Base-by-base conservation (phyloP, 30 jellyfish, hydroid and myxozoan genomes). In the Pelagia noctiluca region DNA sequence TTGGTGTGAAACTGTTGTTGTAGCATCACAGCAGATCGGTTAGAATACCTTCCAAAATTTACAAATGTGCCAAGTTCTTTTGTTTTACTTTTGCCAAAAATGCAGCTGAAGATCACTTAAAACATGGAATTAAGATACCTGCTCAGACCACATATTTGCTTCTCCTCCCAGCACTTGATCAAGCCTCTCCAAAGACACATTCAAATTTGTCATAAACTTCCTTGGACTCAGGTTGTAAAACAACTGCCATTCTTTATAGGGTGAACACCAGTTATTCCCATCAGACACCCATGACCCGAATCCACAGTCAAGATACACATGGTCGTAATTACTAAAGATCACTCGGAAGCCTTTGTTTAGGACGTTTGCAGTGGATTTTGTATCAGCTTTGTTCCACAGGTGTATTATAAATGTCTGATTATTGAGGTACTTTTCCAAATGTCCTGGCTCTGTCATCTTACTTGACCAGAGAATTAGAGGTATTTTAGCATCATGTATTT, bases 231-330 rank as follows among this genome's bases (percentile, higher is more conserved):
- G 80, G 37, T 83, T 72, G 32, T 83, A 83, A 62, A 62, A 83
- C 66, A 70, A 30, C 42, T 83, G 86, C 93, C 93, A 83, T 22
- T 83, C 84, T 48, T 83, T 83, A 60, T 83, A 83, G 0, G 93
- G 93, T 25, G 93, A 69, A 74, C 93, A 83, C 93, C 93, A 83
- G 76, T 83, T 83, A 35, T 83, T 83, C 7, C 93, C 93, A 54
- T 83, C 86, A 18, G 86, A 75, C 21, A 83, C 93, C 93, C 93
- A 83, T 1, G 75, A 33, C 19, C 93, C 93, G 42, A 83, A 71
- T 32, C 93, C 93, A 35, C 93, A 83, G 73, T 83, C 93, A 61
- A 83, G 47, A 57, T 83, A 83, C 21, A 79, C 63, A 19, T 71
- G 86, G 67, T 83, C 86, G 31, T 72, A 83, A 34, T 83, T 83